A percentile compares a stretch with the other conserved stretches of the same genome.
Evolutionary conservation across 2,797 vertebrate genomes (phyloP).

Genomic region (Eulemur albifrons): DNA sequence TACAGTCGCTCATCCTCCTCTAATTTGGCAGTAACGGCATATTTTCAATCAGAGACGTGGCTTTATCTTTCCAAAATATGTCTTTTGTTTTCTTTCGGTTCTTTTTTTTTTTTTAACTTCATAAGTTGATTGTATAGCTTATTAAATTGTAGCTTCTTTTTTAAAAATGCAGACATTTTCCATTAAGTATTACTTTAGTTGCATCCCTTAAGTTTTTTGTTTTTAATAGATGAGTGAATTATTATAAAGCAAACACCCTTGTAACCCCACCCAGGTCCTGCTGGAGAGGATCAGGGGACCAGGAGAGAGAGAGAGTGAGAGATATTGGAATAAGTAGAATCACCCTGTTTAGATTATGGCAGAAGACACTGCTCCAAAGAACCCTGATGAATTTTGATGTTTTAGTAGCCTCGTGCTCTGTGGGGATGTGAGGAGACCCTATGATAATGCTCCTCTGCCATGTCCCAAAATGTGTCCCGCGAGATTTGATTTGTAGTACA

Average conservation of each 20-base stretch:
- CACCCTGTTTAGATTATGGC: not conserved
- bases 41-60: not conserved
- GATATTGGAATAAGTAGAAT: not conserved
- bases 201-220: not conserved
- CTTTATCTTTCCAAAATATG: not conserved
- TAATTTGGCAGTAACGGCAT: not conserved
- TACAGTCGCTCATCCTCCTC: not conserved
- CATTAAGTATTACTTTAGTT: not conserved
- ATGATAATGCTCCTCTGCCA: accelerated
- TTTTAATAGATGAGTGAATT: not conserved
- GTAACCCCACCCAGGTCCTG: not conserved
- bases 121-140: not conserved
- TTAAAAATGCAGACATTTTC: not conserved
- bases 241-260: not conserved
- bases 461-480: not conserved
- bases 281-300: not conserved
- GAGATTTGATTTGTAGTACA: not conserved
- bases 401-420: not conserved
- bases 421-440: too few species aligned
- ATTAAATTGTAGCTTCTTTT: not conserved
- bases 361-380: not conserved
- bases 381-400: not conserved
- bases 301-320: not conserved
- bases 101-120: not conserved
- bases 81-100: not conserved